These are phyloP conservation scores for Melopsittacus undulatus DNA, from an alignment of 2,797 vertebrate species.

Conservation along the genomic window DNA sequence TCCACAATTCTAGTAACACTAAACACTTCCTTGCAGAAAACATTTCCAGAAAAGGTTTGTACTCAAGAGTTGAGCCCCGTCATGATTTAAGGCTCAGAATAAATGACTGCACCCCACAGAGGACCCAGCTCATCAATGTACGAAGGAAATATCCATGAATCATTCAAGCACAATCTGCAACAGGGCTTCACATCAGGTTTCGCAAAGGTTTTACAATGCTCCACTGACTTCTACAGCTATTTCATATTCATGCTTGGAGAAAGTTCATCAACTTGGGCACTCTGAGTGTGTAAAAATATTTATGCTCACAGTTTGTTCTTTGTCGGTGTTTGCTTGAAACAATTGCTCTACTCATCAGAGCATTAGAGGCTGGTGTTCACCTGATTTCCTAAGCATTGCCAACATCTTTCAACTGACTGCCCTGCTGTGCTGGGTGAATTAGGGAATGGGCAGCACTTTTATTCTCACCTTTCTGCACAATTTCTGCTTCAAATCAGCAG, in stretches of 20 bases:
- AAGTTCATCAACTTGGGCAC: neutral
- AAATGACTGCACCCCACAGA: neutral
- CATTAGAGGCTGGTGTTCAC: neutral
- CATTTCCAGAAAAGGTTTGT: neutral
- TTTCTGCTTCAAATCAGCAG: neutral
- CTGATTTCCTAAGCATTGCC: neutral
- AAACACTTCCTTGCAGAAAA: neutral
- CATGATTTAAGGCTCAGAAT: neutral
- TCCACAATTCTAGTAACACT: neutral
- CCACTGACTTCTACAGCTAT: neutral
- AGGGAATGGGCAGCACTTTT: neutral
- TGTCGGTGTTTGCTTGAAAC: neutral
- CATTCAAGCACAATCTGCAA: neutral
- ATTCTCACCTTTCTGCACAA: neutral
- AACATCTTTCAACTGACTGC: neutral
- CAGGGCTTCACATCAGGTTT: neutral
- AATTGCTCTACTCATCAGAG: neutral
- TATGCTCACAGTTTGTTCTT: neutral
- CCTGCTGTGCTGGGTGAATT: neutral
- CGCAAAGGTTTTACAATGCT: neutral
- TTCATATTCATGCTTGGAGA: constrained; percentile 5
- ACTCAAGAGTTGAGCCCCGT: neutral
- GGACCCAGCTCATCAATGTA: neutral
- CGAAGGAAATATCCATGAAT: neutral
- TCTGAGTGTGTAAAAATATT: neutral